Evolutionary conservation across 23 tunicate genomes (phyloP).

Genomic region (Trididemnum nubilum): DNA sequence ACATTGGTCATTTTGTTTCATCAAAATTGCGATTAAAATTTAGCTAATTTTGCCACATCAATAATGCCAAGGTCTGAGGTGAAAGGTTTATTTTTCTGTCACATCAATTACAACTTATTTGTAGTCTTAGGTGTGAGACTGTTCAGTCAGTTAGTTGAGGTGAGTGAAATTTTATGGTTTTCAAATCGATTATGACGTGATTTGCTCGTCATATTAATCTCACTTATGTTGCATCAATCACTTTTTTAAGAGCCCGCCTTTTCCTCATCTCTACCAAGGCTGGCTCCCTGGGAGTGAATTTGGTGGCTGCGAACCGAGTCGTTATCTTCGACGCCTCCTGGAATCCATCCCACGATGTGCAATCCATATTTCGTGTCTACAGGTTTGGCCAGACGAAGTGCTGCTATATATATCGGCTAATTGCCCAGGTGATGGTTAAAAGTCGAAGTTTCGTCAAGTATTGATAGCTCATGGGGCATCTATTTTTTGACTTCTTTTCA

Average conservation of each 20-base stretch:
- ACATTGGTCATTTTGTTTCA: too few relatives aligned
- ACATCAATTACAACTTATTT: too few relatives aligned
- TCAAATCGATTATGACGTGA: too few relatives aligned
- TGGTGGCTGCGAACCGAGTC: conserved; percentile 94
- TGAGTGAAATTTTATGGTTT: too few relatives aligned
- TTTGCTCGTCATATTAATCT: too few relatives aligned
- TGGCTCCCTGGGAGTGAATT: conserved; percentile 87
- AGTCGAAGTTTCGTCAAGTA: background rate
- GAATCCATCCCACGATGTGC: conserved; percentile 94
- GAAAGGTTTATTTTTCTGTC: too few relatives aligned
- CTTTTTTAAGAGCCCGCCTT: conserved; percentile 66
- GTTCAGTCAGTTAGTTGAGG: too few relatives aligned
- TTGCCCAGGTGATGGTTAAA: conserved; percentile 76
- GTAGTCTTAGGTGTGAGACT: too few relatives aligned
- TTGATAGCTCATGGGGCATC: background rate
- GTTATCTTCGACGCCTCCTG: conserved; percentile 93
- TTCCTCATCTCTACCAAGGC: conserved; percentile 90
- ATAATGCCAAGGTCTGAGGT: too few relatives aligned
- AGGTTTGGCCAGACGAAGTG: conserved; percentile 87
- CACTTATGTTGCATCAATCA: too few relatives aligned
- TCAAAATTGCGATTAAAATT: too few relatives aligned
- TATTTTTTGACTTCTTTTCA: background rate
- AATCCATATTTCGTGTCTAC: conserved; percentile 92
- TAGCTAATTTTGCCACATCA: too few relatives aligned
- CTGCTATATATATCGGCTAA: conserved; percentile 82